Evolutionary conservation across 2,888 invertebrate species (phyloP).

Genomic region (Netelia virgata): DNA sequence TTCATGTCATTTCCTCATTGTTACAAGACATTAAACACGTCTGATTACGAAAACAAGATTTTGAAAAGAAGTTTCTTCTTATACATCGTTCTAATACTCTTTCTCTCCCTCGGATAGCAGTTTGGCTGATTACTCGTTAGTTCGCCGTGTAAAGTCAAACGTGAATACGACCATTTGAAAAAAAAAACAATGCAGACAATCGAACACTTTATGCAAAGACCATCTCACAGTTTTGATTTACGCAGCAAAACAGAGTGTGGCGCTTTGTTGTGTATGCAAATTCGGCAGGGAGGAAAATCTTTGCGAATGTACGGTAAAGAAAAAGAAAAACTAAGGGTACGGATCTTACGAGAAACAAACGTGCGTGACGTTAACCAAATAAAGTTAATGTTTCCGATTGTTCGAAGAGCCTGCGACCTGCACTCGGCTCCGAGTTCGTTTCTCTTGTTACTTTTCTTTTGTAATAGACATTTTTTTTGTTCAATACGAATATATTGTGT

Average conservation of each 20-base stretch:
- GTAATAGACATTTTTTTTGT: conserved; percentile 66
- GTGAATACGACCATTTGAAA: conserved; percentile 16
- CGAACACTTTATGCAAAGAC: conserved; percentile 50
- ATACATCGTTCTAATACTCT: conserved; percentile 48
- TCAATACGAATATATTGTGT: conserved; percentile 70
- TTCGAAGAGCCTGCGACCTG: conserved; percentile 77
- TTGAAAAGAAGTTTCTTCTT: conserved; percentile 32
- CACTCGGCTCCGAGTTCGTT: conserved; percentile 75
- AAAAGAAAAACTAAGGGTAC: conserved; percentile 27
- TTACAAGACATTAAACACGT: conserved; percentile 41
- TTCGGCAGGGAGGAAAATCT: conserved; percentile 1
- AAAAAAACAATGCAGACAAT: conserved; percentile 32
- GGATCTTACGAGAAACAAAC: conserved; percentile 44
- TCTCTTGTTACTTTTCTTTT: conserved; percentile 63
- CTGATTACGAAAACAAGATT: conserved; percentile 49
- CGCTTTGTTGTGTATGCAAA: background rate
- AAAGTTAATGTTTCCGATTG: conserved; percentile 49
- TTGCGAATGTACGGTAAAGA: conserved; percentile 15
- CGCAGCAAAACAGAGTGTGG: conserved; percentile 14
- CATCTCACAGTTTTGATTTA: conserved; percentile 40
- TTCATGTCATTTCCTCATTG: conserved; percentile 44
- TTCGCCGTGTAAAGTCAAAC: conserved; percentile 11
- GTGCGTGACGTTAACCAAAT: conserved; percentile 56
- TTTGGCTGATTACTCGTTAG: background rate
- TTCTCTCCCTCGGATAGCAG: background rate